Evolutionary conservation across 2,888 invertebrate species (phyloP), one percentile per base, ranked within the genome.

Genomic region (Gastracanthus pulcherrimus): DNA sequence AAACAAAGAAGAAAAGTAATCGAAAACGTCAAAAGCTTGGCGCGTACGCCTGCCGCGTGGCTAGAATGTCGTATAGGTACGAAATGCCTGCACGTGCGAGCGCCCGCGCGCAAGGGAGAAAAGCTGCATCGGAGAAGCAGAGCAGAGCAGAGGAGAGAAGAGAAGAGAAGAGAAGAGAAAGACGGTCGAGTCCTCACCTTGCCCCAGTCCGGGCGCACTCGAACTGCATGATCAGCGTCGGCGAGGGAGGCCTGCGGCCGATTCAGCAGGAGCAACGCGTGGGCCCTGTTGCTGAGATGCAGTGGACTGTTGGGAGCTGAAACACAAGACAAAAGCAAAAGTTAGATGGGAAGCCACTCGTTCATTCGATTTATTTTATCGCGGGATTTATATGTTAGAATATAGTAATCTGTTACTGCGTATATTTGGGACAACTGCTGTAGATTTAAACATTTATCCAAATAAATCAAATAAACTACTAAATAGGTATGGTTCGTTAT

Each of bases 191-290:
- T 45, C 16, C 90, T 92, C 90, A 95, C 95, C 93, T 95, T 95
- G 83, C 94, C 93, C 94, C 95, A 96, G 84, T 94, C 93, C 67
- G 95, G 95, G 84, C 94, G 93, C 77, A 93, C 89, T 85, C 93
- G 93, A 71, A 95, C 92, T 34, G 94, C 94, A 84, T 92, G 92
- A 86, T 95, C 94, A 82, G 95, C 95, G 90, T 95, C 95, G 76
- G 92, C 92, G 81, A 95, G 91, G 31, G 95, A 94, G 85, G 94
- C 94, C 87, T 93, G 93, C 86, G 92, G 93, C 87, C 93, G 92
- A 85, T 94, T 94, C 85, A 95, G 90, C 83, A 94, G 92, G 81
- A 94, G 92, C 83, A 94, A 92, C 58, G 94, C 94, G 89, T 94
- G 94, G 26, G 95, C 94, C 82, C 95, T 93, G 89, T 94, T 93